Evolutionary conservation across 2,797 vertebrate species (phyloP), one percentile per base, ranked within the genome.

Genomic region (Percopsis omiscomaycus): DNA sequence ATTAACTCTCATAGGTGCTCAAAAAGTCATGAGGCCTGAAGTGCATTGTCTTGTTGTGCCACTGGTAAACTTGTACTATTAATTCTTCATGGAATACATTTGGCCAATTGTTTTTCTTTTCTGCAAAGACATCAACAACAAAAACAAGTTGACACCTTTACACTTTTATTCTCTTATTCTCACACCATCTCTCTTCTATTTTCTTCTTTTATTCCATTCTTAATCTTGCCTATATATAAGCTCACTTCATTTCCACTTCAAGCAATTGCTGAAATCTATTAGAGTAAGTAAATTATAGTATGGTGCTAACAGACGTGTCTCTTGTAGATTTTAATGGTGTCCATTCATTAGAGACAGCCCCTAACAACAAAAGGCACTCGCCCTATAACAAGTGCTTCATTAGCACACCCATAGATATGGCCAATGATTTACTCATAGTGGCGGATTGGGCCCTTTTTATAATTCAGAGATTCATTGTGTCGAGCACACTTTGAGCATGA

Each of bases 41-140:
- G 89, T 91, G 88, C 85, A 80, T 81, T 87, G 78, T 84, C 86
- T 69, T 90, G 86, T 89, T 75, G 60, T 63, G 69, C 71, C 59
- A 72, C 55, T 68, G 75, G 74, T 75, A 76, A 87, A 84, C 78
- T 44, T 42, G 66, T 61, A 59, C 46, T 66, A 67, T 75, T 71
- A 70, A 82, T 81, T 65, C 65, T 75, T 86, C 82, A 75, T 82
- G 68, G 73, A 88, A 88, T 71, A 71, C 82, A 82, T 83, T 42
- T 50, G 28, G 56, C 78, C 78, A 73, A 80, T 63, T 78, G 79
- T 84, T 84, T 82, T 79, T 44, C 44, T 57, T 80, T 78, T 78
- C 68, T 63, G 61, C 68, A 64, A 65, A 78, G 32, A 52, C 27
- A 60, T 16, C 78, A 82, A 71, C 66, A 77, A 74, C 45, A 32